Conservation (phyloP, 30 jellyfish, hydroid and myxozoan species). For the Rhopilema esculentum region DNA sequence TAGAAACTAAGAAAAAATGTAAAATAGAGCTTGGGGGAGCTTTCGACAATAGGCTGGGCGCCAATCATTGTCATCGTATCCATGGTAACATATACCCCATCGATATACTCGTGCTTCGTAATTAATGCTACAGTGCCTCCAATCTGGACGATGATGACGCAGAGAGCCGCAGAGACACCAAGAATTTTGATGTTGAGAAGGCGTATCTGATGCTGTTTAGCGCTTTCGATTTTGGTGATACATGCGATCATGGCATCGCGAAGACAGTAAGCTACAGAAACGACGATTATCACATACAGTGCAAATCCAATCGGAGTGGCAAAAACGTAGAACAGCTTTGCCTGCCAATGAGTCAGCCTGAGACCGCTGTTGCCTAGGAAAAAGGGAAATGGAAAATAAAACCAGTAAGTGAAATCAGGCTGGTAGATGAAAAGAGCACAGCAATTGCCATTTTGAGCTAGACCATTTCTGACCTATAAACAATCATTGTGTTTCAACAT, state of each 20-base stretch:
- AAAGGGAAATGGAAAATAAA: not conserved
- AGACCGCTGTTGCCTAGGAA: constrained; percentile 69
- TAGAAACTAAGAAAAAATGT: constrained; percentile 48
- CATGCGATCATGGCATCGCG: constrained; percentile 39
- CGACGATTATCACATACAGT: constrained; percentile 37
- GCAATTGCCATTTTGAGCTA: not conserved
- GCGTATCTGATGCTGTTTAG: not conserved
- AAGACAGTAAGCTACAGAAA: constrained; percentile 48
- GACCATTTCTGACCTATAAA: not conserved
- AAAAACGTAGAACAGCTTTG: constrained; percentile 49
- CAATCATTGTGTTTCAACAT: not conserved
- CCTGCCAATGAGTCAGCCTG: constrained; percentile 32
- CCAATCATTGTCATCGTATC: constrained; percentile 65
- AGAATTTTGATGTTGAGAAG: constrained; percentile 39
- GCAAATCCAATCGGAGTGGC: constrained; percentile 66
- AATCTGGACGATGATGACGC: constrained; percentile 25
- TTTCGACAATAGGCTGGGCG: constrained; percentile 30
- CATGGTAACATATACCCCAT: constrained; percentile 53
- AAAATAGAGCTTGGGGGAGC: constrained; percentile 20
- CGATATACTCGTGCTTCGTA: constrained; percentile 6
- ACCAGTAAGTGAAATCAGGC: not conserved
- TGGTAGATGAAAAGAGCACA: not conserved
- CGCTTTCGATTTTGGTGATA: constrained; percentile 34
- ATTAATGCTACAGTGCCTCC: constrained; percentile 33
- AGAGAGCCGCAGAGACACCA: constrained; percentile 18